These are phyloP conservation scores for Tribolium freemani DNA, from an alignment of 2,888 invertebrate genomes.

Conservation along the genomic window DNA sequence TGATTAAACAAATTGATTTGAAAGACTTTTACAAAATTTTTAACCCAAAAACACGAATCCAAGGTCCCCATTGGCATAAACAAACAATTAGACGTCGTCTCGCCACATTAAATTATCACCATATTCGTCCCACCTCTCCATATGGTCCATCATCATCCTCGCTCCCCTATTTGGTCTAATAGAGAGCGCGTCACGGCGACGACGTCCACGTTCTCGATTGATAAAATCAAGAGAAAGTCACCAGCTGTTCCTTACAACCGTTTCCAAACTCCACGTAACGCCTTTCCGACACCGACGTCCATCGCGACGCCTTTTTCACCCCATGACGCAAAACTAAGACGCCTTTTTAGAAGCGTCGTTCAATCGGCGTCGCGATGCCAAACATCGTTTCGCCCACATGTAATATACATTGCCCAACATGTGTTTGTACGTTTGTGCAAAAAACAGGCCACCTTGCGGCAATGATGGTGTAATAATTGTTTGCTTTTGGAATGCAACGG, in stretches of 20 bases:
- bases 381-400: slow-evolving; percentile 17
- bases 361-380: too few relatives aligned
- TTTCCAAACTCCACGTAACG: too few relatives aligned
- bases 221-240: too few relatives aligned
- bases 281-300: not conserved
- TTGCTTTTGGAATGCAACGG: slow-evolving; percentile 23
- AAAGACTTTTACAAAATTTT: too few relatives aligned
- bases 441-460: slow-evolving; percentile 24
- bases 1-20: too few relatives aligned
- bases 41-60: too few relatives aligned
- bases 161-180: slow-evolving; percentile 8
- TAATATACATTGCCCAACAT: slow-evolving; percentile 17
- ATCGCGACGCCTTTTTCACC: not conserved
- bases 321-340: not conserved
- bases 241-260: too few relatives aligned
- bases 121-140: slow-evolving; percentile 7
- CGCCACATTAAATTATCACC: slow-evolving; percentile 13
- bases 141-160: not conserved
- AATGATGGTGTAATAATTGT: slow-evolving; percentile 24
- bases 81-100: slow-evolving; percentile 10
- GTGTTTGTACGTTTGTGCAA: slow-evolving; percentile 11
- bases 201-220: too few relatives aligned
- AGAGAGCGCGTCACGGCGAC: not conserved
- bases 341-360: too few relatives aligned
- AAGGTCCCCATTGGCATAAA: slow-evolving; percentile 22